Evolutionary conservation across 2,113 vertebrate species (phyloP).

Genomic region (Odocoileus virginianus): DNA sequence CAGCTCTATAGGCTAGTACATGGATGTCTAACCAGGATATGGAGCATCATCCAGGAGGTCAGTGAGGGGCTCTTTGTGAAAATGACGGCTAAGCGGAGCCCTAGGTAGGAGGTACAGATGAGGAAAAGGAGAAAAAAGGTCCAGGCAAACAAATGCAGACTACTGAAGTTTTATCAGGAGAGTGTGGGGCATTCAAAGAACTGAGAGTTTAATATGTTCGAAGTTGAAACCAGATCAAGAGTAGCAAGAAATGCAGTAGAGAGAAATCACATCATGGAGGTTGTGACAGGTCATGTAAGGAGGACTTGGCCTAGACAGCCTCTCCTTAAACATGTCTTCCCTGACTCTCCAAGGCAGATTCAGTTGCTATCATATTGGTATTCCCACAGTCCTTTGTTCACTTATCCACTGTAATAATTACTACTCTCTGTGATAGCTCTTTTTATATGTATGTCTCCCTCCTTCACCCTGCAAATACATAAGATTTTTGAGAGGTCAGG

Average conservation of each 20-base stretch:
- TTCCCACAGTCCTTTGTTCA: neutral
- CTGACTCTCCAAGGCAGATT: neutral
- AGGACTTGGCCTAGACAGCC: neutral
- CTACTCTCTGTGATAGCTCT: neutral
- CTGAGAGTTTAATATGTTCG: neutral
- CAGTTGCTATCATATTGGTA: neutral
- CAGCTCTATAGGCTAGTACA: neutral
- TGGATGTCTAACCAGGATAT: neutral
- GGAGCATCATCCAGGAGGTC: neutral
- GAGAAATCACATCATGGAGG: neutral
- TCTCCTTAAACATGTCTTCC: neutral
- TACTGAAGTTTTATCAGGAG: neutral
- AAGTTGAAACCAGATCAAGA: neutral
- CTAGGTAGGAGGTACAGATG: neutral
- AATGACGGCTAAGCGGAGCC: neutral
- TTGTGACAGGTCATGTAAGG: neutral
- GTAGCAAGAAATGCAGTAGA: neutral
- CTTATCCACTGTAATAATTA: neutral
- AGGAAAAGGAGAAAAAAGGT: neutral
- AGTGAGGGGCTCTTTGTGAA: neutral
- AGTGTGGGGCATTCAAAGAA: neutral
- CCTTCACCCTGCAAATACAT: neutral
- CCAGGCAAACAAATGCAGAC: neutral
- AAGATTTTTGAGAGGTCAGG: neutral
- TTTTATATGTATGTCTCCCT: neutral